Percentiles rank a stretch among this genome's conserved stretches.
These are phyloP conservation scores for Troglohyphantes excavatus DNA, from an alignment of 2,888 invertebrate species.

Conservation along the genomic window DNA sequence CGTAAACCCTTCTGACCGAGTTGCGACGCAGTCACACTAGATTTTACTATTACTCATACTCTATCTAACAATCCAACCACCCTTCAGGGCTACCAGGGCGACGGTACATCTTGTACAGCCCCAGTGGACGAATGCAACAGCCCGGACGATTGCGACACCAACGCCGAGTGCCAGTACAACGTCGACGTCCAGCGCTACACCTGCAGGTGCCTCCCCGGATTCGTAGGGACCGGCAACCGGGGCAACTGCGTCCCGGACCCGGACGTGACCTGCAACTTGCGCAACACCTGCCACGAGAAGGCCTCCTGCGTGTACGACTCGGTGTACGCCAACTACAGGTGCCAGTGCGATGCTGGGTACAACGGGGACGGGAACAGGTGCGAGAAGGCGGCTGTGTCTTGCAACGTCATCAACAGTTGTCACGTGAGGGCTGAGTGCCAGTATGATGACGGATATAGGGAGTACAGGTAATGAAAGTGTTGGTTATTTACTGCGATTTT, in stretches of 20 bases:
- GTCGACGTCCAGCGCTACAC: constrained; percentile 83
- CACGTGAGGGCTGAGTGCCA: constrained; percentile 83
- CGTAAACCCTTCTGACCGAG: too few relatives aligned
- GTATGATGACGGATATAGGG: constrained; percentile 84
- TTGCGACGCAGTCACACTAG: too few relatives aligned
- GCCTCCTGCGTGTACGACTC: constrained; percentile 87
- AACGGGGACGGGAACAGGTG: constrained; percentile 83
- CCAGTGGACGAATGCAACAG: constrained; percentile 80
- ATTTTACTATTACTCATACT: too few relatives aligned
- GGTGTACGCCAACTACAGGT: constrained; percentile 83
- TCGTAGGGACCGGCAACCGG: constrained; percentile 82
- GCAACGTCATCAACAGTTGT: constrained; percentile 83
- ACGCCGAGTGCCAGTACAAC: constrained; percentile 81
- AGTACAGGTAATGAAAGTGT: constrained; percentile 39
- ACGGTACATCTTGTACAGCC: constrained; percentile 86
- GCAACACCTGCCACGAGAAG: constrained; percentile 91
- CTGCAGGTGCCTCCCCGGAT: constrained; percentile 83
- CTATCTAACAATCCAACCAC: not conserved
- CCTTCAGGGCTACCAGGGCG: constrained; percentile 84
- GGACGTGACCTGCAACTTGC: constrained; percentile 87
- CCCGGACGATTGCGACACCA: constrained; percentile 80
- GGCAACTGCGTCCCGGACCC: constrained; percentile 56
- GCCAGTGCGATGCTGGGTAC: constrained; percentile 83
- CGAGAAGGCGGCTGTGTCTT: constrained; percentile 80
- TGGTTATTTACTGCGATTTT: too few relatives aligned